phyloP scores from a whole-genome alignment of 2,797 vertebrate genomes.

The Gephyroberyx darwinii region DNA sequence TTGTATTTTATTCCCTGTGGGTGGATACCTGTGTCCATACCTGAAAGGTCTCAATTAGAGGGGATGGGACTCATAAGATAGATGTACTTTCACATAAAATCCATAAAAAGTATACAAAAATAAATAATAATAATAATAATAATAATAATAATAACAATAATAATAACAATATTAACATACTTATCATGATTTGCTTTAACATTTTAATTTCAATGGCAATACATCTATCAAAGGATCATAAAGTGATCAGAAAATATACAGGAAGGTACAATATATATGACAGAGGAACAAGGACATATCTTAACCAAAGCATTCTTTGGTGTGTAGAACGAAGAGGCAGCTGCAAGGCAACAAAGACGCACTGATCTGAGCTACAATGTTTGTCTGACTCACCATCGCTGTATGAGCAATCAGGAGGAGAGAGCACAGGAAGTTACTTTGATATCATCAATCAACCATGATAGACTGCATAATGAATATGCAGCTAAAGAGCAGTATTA shows the following conservation, averaged over 20 bases:
- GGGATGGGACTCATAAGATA: neutral
- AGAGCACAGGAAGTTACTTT: conserved; percentile 64
- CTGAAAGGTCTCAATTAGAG: conserved; percentile 7
- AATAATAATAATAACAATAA: too few relatives aligned
- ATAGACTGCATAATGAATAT: conserved; percentile 65
- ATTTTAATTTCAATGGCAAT: too few relatives aligned
- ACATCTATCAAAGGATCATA: conserved; percentile 13
- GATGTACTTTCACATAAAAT: too few relatives aligned
- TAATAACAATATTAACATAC: too few relatives aligned
- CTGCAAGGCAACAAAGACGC: conserved; percentile 67
- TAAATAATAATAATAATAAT: too few relatives aligned
- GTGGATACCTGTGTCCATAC: conserved; percentile 11
- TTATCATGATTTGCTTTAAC: too few relatives aligned
- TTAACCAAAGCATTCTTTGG: conserved; percentile 25
- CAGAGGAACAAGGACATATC: conserved; percentile 9
- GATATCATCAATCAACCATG: conserved; percentile 69
- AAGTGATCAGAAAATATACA: conserved; percentile 7
- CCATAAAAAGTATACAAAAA: too few relatives aligned
- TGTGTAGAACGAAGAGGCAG: conserved; percentile 41
- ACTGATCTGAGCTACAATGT: conserved; percentile 25
- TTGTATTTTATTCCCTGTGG: neutral
- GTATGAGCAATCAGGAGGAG: conserved; percentile 68
- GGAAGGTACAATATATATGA: neutral
- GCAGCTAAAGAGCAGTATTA: conserved; percentile 48
- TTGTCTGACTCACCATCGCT: conserved; percentile 49